These are phyloP conservation scores for Chionodraco myersi DNA, from an alignment of 2,113 vertebrate genomes.

Conservation along the genomic window DNA sequence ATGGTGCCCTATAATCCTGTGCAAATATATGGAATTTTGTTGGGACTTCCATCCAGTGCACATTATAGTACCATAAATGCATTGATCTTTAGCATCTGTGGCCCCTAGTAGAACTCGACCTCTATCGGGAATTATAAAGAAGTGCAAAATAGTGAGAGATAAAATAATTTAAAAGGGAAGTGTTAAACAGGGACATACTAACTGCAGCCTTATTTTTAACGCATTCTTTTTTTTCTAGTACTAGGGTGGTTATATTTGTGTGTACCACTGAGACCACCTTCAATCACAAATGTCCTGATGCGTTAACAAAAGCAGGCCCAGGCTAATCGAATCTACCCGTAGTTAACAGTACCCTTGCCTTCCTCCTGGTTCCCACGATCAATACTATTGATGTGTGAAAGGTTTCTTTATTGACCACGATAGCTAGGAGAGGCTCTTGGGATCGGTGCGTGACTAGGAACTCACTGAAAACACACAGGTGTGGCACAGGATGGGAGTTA, in stretches of 20 bases:
- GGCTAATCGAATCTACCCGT: constrained; percentile 78
- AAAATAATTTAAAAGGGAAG: constrained; percentile 23
- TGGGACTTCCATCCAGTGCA: constrained; percentile 52
- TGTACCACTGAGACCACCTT: constrained; percentile 66
- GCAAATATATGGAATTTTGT: constrained; percentile 54
- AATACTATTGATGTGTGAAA: constrained; percentile 82
- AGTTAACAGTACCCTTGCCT: constrained; percentile 76
- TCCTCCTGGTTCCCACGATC: constrained; percentile 69
- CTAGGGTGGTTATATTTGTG: constrained; percentile 39
- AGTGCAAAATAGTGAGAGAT: constrained; percentile 8
- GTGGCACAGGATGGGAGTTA: constrained; percentile 70
- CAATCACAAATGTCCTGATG: constrained; percentile 77
- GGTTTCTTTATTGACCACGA: constrained; percentile 81
- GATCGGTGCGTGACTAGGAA: constrained; percentile 70
- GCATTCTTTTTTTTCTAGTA: constrained; percentile 14
- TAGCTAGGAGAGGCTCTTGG: constrained; percentile 74
- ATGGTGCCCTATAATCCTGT: constrained; percentile 51
- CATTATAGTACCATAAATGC: constrained; percentile 52
- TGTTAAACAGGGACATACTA: constrained; percentile 37
- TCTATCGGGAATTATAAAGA: constrained; percentile 39
- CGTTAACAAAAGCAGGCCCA: constrained; percentile 76
- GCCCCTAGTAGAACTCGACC: constrained; percentile 34
- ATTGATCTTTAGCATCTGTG: constrained; percentile 65
- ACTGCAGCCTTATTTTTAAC: constrained; percentile 25
- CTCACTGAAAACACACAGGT: constrained; percentile 76